Conservation (phyloP, 2,113 vertebrate species). For the Aptenodytes forsteri region DNA sequence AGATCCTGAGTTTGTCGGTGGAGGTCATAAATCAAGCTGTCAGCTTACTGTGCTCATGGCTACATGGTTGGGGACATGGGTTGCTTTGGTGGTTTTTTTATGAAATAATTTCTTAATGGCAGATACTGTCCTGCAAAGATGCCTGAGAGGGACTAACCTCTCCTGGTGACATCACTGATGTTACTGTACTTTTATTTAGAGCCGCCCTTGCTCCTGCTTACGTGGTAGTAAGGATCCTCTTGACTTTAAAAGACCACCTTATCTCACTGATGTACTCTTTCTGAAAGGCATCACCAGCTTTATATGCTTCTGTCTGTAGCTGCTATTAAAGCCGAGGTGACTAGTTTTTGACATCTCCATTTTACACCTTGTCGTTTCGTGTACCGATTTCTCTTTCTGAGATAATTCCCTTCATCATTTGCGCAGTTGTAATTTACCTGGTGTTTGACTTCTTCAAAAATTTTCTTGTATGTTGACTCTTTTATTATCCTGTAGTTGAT, state of each 20-base stretch:
- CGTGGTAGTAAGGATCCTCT: neutral
- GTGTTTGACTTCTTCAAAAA: neutral
- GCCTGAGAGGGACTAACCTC: neutral
- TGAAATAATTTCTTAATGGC: neutral
- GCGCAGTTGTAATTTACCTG: neutral
- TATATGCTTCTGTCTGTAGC: neutral
- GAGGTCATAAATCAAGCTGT: neutral
- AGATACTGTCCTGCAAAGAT: neutral
- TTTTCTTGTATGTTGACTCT: neutral
- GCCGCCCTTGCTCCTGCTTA: neutral
- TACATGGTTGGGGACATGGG: neutral
- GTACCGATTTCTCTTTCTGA: neutral
- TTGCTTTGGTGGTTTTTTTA: neutral
- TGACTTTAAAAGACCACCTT: neutral
- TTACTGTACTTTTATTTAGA: neutral
- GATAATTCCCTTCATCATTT: neutral
- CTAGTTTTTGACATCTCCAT: neutral
- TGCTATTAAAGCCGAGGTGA: fast-evolving
- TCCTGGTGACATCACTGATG: neutral
- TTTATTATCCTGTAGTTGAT: neutral
- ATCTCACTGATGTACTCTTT: neutral
- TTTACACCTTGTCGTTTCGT: neutral
- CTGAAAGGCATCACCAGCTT: neutral
- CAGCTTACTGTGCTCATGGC: neutral
- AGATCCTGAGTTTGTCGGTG: neutral